phyloP scores from a whole-genome alignment of 2,888 invertebrate genomes.

The Archips crataeganus region DNA sequence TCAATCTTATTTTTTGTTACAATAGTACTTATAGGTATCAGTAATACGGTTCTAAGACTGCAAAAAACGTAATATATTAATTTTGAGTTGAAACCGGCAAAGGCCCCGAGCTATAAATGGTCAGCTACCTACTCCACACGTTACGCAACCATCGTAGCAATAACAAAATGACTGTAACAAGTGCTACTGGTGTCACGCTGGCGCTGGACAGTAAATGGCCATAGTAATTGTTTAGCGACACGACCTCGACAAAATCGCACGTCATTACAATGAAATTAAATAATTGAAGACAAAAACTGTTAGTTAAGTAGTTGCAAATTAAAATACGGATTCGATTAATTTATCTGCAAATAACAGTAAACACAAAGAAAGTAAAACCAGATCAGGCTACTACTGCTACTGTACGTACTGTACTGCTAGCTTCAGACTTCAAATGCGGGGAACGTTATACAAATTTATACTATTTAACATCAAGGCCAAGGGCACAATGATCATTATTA shows the following conservation, averaged over 20 bases:
- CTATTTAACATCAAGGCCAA: neutral
- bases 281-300: conserved; percentile 5
- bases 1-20: neutral
- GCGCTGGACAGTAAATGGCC: conserved; percentile 37
- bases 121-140: conserved; percentile 12
- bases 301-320: neutral
- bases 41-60: conserved; percentile 1
- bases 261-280: conserved; percentile 8
- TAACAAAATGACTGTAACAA: conserved; percentile 36
- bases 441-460: neutral
- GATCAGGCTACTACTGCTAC: neutral
- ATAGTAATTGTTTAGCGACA: conserved; percentile 43
- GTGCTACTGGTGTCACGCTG: conserved; percentile 42
- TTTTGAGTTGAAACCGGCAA: neutral
- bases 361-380: neutral
- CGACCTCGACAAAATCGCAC: conserved; percentile 18
- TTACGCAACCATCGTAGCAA: conserved; percentile 28
- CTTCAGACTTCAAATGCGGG: too few species aligned
- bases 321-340: neutral
- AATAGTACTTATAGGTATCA: neutral
- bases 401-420: neutral
- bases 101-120: conserved; percentile 21
- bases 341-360: neutral
- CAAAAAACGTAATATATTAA: conserved; percentile 26
- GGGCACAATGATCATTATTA: conserved; percentile 23